These are phyloP conservation scores for Scaptomyza flava DNA, from an alignment of 2,888 invertebrate species.

Conservation along the genomic window DNA sequence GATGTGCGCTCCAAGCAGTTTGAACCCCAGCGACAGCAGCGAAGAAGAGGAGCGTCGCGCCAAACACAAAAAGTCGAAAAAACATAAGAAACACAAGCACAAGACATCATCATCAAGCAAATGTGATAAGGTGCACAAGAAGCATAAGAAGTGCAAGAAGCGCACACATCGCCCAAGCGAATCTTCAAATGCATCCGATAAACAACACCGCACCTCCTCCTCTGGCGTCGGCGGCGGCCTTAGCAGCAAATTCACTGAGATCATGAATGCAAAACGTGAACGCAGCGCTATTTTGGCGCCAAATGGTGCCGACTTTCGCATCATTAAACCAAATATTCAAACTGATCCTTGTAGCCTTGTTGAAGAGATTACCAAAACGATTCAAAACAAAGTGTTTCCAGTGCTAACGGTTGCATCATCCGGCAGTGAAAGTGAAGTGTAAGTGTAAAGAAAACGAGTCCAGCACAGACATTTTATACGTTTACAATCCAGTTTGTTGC, in stretches of 20 bases:
- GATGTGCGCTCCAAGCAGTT: conserved; percentile 55
- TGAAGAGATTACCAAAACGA: conserved; percentile 85
- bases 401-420: conserved; percentile 89
- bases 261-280: conserved; percentile 81
- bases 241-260: conserved; percentile 82
- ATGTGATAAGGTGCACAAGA: conserved; percentile 81
- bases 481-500: conserved; percentile 1
- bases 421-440: conserved; percentile 87
- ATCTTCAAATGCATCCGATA: conserved; percentile 74
- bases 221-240: conserved; percentile 43
- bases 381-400: conserved; percentile 82
- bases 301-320: conserved; percentile 76
- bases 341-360: conserved; percentile 85
- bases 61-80: conserved; percentile 86
- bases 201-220: conserved; percentile 48
- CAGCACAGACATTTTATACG: not conserved
- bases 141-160: conserved; percentile 86
- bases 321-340: conserved; percentile 79
- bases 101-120: conserved; percentile 84
- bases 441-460: conserved; percentile 48
- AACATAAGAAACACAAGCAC: conserved; percentile 88
- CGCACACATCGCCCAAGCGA: conserved; percentile 85
- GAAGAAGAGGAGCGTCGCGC: conserved; percentile 72
- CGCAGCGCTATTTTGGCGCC: conserved; percentile 67
- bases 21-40: conserved; percentile 76